Percentiles rank a stretch among this genome's conserved stretches.
These are phyloP conservation scores for Eurosta solidaginis DNA, from an alignment of 1,140 invertebrate genomes.

Conservation along the genomic window DNA sequence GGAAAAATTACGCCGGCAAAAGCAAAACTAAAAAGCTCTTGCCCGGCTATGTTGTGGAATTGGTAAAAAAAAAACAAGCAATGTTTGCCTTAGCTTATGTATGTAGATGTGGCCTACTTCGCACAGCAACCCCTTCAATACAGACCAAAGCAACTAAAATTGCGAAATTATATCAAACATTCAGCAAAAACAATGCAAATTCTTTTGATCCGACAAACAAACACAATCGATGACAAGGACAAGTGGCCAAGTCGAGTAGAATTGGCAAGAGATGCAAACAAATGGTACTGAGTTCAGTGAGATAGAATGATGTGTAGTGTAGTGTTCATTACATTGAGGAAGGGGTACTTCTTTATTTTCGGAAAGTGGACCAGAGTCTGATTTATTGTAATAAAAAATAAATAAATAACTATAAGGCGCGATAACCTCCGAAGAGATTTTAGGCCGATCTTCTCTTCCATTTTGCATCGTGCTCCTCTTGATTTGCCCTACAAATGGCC, in stretches of 20 bases:
- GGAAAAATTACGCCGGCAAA: background rate
- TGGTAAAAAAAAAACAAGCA: background rate
- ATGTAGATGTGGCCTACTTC: background rate
- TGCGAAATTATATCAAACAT: constrained; percentile 23
- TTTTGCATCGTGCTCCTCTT: too few species aligned
- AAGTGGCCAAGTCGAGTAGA: background rate
- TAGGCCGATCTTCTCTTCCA: too few species aligned
- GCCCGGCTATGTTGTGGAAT: background rate
- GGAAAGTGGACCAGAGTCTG: too few species aligned
- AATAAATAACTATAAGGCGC: too few species aligned
- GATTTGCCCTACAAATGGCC: too few species aligned
- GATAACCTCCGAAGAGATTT: too few species aligned
- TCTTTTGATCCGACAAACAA: background rate
- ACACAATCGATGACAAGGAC: constrained; percentile 4
- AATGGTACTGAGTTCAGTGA: background rate
- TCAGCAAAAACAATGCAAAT: background rate
- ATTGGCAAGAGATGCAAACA: background rate
- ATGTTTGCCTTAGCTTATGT: too few species aligned
- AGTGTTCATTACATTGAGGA: too few species aligned
- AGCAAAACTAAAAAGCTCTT: background rate
- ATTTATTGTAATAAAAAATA: too few species aligned
- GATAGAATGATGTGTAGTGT: background rate
- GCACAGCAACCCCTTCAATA: background rate
- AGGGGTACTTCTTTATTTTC: too few species aligned
- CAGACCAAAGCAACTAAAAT: background rate